Base-by-base conservation (phyloP, 2,797 vertebrate species). In the Danio jaintianensis region DNA sequence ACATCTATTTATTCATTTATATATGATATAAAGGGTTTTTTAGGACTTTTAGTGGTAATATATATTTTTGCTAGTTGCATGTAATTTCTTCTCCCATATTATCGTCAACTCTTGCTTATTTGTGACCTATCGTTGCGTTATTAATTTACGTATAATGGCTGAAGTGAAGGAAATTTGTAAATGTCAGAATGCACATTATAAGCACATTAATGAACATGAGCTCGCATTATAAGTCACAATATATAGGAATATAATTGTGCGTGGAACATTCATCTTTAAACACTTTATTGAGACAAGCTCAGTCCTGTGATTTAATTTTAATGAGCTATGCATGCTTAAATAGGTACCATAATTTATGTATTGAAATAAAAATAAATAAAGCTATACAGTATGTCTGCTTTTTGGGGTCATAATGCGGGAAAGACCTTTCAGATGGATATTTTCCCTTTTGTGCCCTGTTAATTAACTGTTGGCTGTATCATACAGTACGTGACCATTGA, bases 381-480 rank as follows among this genome's bases (percentile, higher is more conserved):
- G 7, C 10, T 29, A 29, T 29, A 29, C 29, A 29, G 29, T 29
- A 29, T 29, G 29, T 40, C 48, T 69, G 16, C 64, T 29, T 18
- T 38, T 53, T 40, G 29, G 53, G n/a, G 50, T 53, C 50, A 53
- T 10, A 40, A 18, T 10, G 18, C 18, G 11, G n/a, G 16, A 48
- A 53, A 29, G 22, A 42, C 71, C 47, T 56, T 52, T 52, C 18
- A 73, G n/a, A 68, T 43, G 0, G 4, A 56, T 80, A 10, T 52
- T 77, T 79, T 61, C 72, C 48, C 47, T 68, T 85, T 79, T 66
- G 48, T 70, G 50, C n/a, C 20, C 50, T 20, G 9, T 92, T 94
- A 93, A 93, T 94, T 92, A 91, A 92, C 72, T 89, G 87, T 84
- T 83, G 82, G 18, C 82, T 61, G 22, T 40, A 45, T 7, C 20